Evolutionary conservation across 2,797 vertebrate species (phyloP).

Genomic region (Epinephelus malabaricus): DNA sequence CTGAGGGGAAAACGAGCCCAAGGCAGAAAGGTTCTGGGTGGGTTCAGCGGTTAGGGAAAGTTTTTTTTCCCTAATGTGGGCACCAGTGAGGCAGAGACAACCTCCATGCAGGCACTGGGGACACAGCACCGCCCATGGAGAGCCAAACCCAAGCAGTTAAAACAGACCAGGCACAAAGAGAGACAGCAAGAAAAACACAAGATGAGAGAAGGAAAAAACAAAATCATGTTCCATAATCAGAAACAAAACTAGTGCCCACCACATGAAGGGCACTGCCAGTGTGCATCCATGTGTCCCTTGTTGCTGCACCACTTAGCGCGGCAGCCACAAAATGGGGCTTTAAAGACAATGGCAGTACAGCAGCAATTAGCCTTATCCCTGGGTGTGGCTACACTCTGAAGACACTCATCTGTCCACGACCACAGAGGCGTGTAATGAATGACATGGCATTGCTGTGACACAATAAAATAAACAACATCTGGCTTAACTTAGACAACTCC

Average conservation of each 20-base stretch:
- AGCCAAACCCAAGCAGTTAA: conserved; percentile 64
- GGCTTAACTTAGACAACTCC: conserved; percentile 56
- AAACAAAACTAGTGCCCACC: conserved; percentile 78
- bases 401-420: conserved; percentile 67
- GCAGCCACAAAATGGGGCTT: conserved; percentile 77
- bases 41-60: conserved; percentile 56
- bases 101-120: conserved; percentile 42
- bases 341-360: conserved; percentile 79
- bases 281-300: conserved; percentile 74
- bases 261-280: conserved; percentile 77
- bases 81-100: conserved; percentile 64
- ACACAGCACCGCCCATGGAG: conserved; percentile 60
- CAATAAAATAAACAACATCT: conserved; percentile 79
- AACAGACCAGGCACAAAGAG: conserved; percentile 62
- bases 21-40: conserved; percentile 60
- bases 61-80: conserved; percentile 60
- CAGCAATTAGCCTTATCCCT: conserved; percentile 77
- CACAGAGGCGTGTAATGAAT: conserved; percentile 76
- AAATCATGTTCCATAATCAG: conserved; percentile 82
- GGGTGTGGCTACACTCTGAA: conserved; percentile 69
- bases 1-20: conserved; percentile 48
- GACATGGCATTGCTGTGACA: conserved; percentile 69
- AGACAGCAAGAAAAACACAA: conserved; percentile 60
- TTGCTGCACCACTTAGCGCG: conserved; percentile 74
- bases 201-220: conserved; percentile 62